These are phyloP conservation scores for Probosciger aterrimus DNA, from an alignment of 2,113 vertebrate genomes.

Conservation along the genomic window DNA sequence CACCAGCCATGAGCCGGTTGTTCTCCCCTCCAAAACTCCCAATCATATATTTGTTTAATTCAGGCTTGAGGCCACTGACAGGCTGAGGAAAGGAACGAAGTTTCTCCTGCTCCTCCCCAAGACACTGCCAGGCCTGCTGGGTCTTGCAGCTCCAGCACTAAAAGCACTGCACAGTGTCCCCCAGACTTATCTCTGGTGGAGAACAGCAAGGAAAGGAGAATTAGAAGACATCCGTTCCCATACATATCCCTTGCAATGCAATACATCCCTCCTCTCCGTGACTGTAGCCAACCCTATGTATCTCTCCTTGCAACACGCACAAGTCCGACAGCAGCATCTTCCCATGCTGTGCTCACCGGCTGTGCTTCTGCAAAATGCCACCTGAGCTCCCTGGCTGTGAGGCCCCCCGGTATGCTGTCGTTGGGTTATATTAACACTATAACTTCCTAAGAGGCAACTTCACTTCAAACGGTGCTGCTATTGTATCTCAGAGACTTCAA, in stretches of 20 bases:
- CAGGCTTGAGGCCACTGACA: background rate
- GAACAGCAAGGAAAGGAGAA: background rate
- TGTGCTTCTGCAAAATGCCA: background rate
- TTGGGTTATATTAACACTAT: background rate
- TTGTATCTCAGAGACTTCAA: background rate
- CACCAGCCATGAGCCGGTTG: accelerated
- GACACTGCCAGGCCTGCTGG: background rate
- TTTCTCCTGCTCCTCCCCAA: background rate
- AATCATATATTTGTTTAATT: background rate
- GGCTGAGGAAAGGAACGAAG: background rate
- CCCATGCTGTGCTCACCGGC: background rate
- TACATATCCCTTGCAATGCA: background rate
- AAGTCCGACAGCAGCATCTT: background rate
- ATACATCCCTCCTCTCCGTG: background rate
- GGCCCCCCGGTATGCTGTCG: background rate
- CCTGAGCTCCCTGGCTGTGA: background rate
- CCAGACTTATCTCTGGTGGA: background rate
- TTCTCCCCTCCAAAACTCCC: background rate
- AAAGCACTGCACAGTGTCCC: too few species aligned
- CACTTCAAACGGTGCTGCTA: background rate
- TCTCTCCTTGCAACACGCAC: background rate
- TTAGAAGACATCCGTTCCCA: background rate
- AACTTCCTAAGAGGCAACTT: background rate
- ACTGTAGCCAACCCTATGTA: background rate
- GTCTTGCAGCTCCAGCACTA: background rate